Evolutionary conservation across 2,113 vertebrate species (phyloP), one percentile per base, ranked within the genome.

Genomic region (Oreamnos americanus): DNA sequence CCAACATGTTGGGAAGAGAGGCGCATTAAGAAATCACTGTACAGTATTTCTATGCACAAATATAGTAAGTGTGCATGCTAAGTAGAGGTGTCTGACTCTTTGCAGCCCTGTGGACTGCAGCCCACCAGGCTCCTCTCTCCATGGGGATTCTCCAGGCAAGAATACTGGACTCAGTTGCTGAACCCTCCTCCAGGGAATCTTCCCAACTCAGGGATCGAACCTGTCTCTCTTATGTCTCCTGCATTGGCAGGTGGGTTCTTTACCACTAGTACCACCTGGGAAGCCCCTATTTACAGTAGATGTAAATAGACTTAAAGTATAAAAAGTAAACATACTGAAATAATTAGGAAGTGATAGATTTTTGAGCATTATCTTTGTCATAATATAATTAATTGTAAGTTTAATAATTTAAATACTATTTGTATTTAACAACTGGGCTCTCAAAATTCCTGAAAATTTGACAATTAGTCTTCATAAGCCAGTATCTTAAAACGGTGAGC

Each of bases 1-100:
- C 10, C 45, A 7, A 57, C 7, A 19, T 6, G 33, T 25, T 67
- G 36, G 49, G 84, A 79, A 39, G 16, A 87, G 47, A 79, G 2
- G 28, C 0, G 0, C 28, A 55, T 4, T 15, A 8, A 12, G 30
- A 47, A 5, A 6, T 45, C 45, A 25, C 12, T 16, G 21, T 5
- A 45, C 14, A 19, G 3, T 25, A 28, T n/a, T 53, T 45, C 14
- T 33, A 30, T 6, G 13, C 2, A n/a, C 47, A 47, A 26, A 47
- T 43, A 11, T 0, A 53, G 71, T 21, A 85, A 14, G 36, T 28
- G 17, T 16, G 12, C 12, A 13, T 26, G 12, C 71, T 43, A 43
- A 76, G 71, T 43, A 76, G 71, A 43, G 36, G 12, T 43, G 23
- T 76, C 71, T 76, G 71, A 76, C 71, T 76, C 71, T 76, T 43